Conservation (phyloP, 2,113 vertebrate species). For the Irena cyanogastra region DNA sequence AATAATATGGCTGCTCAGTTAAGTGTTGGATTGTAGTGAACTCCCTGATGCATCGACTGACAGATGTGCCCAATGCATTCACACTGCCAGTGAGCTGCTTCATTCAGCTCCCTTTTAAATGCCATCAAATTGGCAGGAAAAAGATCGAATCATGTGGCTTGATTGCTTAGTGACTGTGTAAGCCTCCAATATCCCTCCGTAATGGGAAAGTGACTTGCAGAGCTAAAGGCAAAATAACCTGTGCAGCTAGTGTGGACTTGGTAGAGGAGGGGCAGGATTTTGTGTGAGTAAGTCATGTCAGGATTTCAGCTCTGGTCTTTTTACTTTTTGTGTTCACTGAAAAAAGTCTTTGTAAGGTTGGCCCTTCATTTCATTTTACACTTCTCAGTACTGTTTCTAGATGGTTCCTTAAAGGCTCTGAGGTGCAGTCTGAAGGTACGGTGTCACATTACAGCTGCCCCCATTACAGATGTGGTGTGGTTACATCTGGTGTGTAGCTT, state of each 20-base stretch:
- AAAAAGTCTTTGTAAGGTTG: neutral
- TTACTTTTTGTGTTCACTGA: neutral
- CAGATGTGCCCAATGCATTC: neutral
- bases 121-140: neutral
- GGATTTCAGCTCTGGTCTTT: neutral
- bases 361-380: neutral
- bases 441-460: neutral
- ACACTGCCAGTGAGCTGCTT: neutral
- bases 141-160: neutral
- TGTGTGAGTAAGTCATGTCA: fast-evolving
- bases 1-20: conserved; percentile 40
- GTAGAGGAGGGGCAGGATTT: neutral
- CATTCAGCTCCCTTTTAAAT: conserved; percentile 9
- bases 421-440: neutral
- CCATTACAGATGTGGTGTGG: fast-evolving
- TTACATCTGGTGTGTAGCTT: neutral
- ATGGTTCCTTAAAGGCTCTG: neutral
- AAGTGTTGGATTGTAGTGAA: conserved; percentile 13
- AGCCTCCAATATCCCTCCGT: neutral
- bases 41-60: conserved; percentile 23
- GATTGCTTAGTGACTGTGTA: neutral
- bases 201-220: neutral
- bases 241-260: neutral
- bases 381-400: neutral
- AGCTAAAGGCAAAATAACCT: neutral